Evolutionary conservation across 1,140 invertebrate species (phyloP), one percentile per base, ranked within the genome.

Genomic region (Leptopilina clavipes): DNA sequence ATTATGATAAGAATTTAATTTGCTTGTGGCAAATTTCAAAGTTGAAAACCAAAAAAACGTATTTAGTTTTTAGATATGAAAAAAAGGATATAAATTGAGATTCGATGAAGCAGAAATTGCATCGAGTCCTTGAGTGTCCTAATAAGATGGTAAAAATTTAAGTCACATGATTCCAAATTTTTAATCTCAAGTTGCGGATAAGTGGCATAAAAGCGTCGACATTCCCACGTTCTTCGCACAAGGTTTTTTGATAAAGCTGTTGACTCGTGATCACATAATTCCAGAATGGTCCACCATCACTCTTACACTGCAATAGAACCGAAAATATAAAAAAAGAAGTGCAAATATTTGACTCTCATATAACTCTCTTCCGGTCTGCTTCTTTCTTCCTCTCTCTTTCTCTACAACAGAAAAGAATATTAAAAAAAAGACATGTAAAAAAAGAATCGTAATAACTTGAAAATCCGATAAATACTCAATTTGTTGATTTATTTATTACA

Each of bases 111-210:
- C 22, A 25, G 8, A 65, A 65, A 31, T 22, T 65, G 59, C 3
- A 65, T 65, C 22, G 59, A n/a, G n/a, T 31, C 59, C 14, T 14
- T 31, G 22, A 14, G 43, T 72, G 40, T 17, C 22, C 22, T 48
- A 17, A 72, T 48, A 48, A 45, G 71, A n/a, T 17, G 71, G 7
- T 10, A 72, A 31, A 45, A 52, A 52, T 72, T 22, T 31, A 31
- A 72, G 43, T 17, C 71, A 17, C 45, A 44, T 12, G 6, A 81
- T 79, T 71, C 59, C 74, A 73, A 79, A 70, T 76, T 77, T 76
- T 86, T 87, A 89, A 89, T 88, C 87, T 89, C 84, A 74, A 86
- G 85, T 81, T 76, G 82, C 80, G 84, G 77, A 86, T 86, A 86
- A 86, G 85, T 87, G 72, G 73, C 80, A 81, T 83, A 83, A 85